These are phyloP conservation scores for Cyrtonyx montezumae DNA, from an alignment of 2,113 vertebrate species.

Conservation along the genomic window DNA sequence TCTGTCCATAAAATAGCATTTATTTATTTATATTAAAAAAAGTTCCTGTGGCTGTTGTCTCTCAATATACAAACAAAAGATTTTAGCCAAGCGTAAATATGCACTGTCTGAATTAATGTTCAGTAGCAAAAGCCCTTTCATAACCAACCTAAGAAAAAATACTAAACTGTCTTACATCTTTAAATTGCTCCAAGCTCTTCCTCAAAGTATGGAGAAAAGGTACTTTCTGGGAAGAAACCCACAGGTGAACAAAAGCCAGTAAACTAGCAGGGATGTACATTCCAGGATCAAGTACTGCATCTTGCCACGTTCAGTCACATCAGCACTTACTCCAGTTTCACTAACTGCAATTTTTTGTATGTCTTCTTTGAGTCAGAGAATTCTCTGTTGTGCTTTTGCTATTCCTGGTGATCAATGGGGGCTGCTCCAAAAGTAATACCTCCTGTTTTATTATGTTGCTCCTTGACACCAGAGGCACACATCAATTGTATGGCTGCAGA, in stretches of 20 bases:
- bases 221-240: neutral
- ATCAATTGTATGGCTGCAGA: too few relatives aligned
- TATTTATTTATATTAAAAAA: slow-evolving; percentile 1
- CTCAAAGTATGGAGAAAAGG: neutral
- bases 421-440: too few relatives aligned
- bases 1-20: neutral
- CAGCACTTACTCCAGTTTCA: neutral
- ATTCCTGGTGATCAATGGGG: too few relatives aligned
- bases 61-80: neutral
- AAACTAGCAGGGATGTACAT: neutral
- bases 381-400: neutral
- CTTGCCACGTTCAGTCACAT: neutral
- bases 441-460: too few relatives aligned
- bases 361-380: neutral
- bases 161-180: neutral
- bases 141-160: neutral
- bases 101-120: neutral
- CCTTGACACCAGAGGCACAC: too few relatives aligned
- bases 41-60: neutral
- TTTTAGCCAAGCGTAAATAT: neutral
- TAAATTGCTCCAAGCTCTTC: neutral
- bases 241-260: neutral
- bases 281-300: neutral
- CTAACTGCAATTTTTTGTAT: neutral
- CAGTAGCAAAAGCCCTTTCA: neutral